Evolutionary conservation across 2,888 invertebrate species (phyloP).

Genomic region (Cylloceria caligata): DNA sequence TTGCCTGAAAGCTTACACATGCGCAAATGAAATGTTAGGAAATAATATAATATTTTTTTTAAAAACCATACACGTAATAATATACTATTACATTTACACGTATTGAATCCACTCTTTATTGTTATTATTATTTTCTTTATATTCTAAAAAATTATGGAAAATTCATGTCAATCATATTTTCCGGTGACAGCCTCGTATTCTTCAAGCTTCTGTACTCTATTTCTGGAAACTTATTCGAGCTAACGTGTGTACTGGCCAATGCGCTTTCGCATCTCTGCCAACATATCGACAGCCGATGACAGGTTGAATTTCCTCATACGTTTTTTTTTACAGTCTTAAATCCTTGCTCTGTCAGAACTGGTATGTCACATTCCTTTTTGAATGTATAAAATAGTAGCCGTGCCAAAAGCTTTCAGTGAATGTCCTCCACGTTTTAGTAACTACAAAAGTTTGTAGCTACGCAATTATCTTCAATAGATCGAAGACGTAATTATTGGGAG

Average conservation of each 20-base stretch:
- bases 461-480: neutral
- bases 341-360: conserved; percentile 27
- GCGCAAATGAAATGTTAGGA: too few relatives aligned
- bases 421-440: neutral
- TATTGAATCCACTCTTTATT: neutral
- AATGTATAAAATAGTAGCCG: conserved; percentile 5
- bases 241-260: conserved; percentile 29
- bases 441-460: neutral
- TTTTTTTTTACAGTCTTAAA: conserved; percentile 59
- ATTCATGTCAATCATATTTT: conserved; percentile 47
- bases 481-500: neutral
- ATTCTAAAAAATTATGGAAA: conserved; percentile 18
- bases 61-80: too few relatives aligned
- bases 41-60: neutral
- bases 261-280: conserved; percentile 30
- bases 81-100: too few relatives aligned
- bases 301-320: conserved; percentile 66
- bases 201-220: conserved; percentile 40
- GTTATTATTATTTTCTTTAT: neutral
- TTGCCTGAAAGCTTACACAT: neutral
- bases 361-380: conserved; percentile 23
- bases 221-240: conserved; percentile 38
- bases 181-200: conserved; percentile 36
- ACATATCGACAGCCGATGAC: conserved; percentile 66
- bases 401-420: conserved; percentile 24